A percentile compares a stretch with the other conserved stretches of the same genome.
phyloP scores from a whole-genome alignment of 2,797 vertebrate genomes.

The Tragelaphus eurycerus region DNA sequence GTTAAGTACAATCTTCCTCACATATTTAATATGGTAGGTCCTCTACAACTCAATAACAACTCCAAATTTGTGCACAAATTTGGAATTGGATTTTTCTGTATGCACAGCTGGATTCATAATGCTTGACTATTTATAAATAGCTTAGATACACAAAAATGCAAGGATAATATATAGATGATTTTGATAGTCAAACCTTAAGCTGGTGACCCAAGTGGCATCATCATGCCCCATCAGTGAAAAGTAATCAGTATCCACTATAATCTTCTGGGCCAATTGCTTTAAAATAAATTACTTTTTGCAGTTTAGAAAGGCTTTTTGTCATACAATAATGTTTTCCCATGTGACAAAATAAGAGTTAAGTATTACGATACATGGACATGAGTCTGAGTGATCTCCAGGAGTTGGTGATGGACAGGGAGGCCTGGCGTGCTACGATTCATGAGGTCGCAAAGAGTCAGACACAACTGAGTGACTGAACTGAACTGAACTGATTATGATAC shows the following conservation, averaged over 20 bases:
- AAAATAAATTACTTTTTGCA: conserved; percentile 9
- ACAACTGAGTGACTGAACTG: too few relatives aligned
- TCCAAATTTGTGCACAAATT: background rate
- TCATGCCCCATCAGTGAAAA: background rate
- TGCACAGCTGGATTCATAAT: background rate
- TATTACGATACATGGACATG: background rate
- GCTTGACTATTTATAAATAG: background rate
- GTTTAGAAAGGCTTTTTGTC: background rate
- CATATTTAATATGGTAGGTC: background rate
- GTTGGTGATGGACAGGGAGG: too few relatives aligned
- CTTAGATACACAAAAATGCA: background rate
- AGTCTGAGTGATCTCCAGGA: too few relatives aligned
- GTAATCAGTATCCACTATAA: background rate
- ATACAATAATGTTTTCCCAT: background rate
- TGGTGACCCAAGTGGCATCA: background rate
- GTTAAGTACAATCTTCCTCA: background rate
- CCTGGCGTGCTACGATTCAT: too few relatives aligned
- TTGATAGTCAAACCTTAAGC: background rate
- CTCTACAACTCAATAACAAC: background rate
- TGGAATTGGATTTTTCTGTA: background rate
- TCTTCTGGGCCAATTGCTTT: background rate
- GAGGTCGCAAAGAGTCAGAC: too few relatives aligned
- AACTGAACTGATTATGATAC: background rate
- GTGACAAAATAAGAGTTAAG: conserved; percentile 9
- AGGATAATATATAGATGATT: background rate